These are phyloP conservation scores for Arctopsyche grandis DNA, from an alignment of 1,140 invertebrate genomes.

Conservation along the genomic window DNA sequence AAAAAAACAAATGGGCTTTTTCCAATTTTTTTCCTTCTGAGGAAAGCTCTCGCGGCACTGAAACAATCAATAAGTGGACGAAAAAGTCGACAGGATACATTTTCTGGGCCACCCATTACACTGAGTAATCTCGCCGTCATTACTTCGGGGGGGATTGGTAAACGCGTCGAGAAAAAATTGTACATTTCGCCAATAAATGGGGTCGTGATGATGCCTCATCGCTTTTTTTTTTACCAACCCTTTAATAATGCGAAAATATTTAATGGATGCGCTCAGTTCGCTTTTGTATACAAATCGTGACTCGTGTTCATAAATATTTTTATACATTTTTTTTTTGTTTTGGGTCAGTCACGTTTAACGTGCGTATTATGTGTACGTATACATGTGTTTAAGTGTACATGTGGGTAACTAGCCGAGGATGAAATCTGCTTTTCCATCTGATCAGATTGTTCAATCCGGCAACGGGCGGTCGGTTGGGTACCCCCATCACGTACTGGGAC, in stretches of 20 bases:
- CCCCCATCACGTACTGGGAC: constrained; percentile 26
- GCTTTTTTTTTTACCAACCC: background rate
- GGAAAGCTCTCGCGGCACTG: background rate
- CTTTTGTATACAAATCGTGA: constrained; percentile 7
- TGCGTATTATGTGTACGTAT: background rate
- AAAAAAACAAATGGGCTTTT: constrained; percentile 33
- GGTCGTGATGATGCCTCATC: constrained; percentile 5
- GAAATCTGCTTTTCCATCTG: constrained; percentile 30
- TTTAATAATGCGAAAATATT: constrained; percentile 11
- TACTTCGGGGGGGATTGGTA: background rate
- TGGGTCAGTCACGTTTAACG: constrained; percentile 3
- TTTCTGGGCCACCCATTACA: constrained; percentile 16
- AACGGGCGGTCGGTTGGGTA: constrained; percentile 8
- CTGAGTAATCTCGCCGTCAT: constrained; percentile 31
- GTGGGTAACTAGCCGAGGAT: constrained; percentile 16
- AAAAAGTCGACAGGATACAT: constrained; percentile 16
- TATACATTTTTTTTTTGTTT: background rate
- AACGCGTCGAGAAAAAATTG: background rate
- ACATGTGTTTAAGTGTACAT: background rate
- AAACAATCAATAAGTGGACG: constrained; percentile 28
- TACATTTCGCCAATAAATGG: constrained; percentile 6
- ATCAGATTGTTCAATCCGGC: constrained; percentile 29
- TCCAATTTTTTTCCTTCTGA: background rate
- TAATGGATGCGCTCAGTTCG: background rate
- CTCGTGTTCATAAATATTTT: background rate